phyloP scores from a whole-genome alignment of 2,888 invertebrate genomes.

The Drosophila infuscata region DNA sequence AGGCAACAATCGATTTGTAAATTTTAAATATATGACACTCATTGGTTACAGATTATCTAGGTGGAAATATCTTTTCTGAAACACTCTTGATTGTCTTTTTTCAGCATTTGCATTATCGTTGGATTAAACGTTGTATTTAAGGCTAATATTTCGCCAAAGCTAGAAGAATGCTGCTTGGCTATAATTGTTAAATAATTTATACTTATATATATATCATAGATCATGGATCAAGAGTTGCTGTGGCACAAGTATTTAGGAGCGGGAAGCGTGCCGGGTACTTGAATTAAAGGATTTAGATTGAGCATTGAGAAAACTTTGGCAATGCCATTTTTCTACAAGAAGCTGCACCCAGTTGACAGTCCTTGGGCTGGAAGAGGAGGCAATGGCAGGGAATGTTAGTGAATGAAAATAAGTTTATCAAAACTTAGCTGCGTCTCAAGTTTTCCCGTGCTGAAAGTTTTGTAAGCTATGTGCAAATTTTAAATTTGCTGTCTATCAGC shows the following conservation, averaged over 20 bases:
- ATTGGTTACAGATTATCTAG: background rate
- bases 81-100: background rate
- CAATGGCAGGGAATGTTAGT: conserved; percentile 5
- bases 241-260: background rate
- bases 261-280: conserved; percentile 18
- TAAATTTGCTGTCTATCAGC: conserved; percentile 17
- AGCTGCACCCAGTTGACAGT: conserved; percentile 30
- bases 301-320: conserved; percentile 11
- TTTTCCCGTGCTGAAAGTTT: conserved; percentile 25
- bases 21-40: background rate
- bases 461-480: conserved; percentile 23
- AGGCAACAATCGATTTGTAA: background rate
- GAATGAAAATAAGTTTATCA: conserved; percentile 30
- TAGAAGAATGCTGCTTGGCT: background rate
- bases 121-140: background rate
- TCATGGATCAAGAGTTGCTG: background rate
- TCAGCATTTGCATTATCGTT: background rate
- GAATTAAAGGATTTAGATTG: conserved; percentile 10
- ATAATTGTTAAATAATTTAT: background rate
- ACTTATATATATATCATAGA: too few relatives aligned
- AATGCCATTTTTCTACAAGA: background rate
- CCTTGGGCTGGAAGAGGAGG: background rate
- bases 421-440: conserved; percentile 15
- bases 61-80: background rate
- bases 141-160: background rate